Evolutionary conservation across 2,888 invertebrate species (phyloP), one percentile per base, ranked within the genome.

Genomic region (Melieria crassipennis): DNA sequence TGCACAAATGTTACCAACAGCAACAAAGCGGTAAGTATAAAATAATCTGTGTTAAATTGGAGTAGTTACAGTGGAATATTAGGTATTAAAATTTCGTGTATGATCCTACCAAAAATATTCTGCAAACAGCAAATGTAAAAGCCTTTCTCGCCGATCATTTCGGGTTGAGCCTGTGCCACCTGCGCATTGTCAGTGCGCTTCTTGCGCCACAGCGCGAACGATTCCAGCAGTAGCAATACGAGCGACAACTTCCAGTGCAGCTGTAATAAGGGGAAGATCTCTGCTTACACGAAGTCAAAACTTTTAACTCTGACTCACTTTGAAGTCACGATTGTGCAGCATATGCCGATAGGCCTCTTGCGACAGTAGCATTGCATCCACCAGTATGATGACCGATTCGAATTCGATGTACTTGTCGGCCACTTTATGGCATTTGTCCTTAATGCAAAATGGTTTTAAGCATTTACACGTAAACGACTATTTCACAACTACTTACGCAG

Each of bases 371-470:
- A 97, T 89, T 45, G 95, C 88, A 86, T 97, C 97, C 73, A 97
- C 92, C 80, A 95, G 90, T 0, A 96, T 92, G 76, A 97, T 93
- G 0, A 94, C 92, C n/a, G 92, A 90, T 82, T 97, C 97, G 85
- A 94, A 96, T 87, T 97, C 97, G 73, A 97, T 92, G 82, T 97
- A 97, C 84, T 95, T 95, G 85, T 97, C 97, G 0, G 94, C 94
- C 11, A 92, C 85, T 60, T 90, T 88, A 63, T 91, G 90, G 83
- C 97, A 97, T 75, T 89, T 88, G 9, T 89, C 90, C 97, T 97
- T 79, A 72, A 73, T n/a, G 30, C 52, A 45, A 42, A 11, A 5
- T 52, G 6, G 46, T 48, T 46, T 61, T 70, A 9, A 7, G 7
- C 10, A 47, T 58, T 9, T 10, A 43, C 13, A 10, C 30, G 10